Evolutionary conservation across 1,140 invertebrate genomes (phyloP).

Genomic region (Calycopis cecrops): DNA sequence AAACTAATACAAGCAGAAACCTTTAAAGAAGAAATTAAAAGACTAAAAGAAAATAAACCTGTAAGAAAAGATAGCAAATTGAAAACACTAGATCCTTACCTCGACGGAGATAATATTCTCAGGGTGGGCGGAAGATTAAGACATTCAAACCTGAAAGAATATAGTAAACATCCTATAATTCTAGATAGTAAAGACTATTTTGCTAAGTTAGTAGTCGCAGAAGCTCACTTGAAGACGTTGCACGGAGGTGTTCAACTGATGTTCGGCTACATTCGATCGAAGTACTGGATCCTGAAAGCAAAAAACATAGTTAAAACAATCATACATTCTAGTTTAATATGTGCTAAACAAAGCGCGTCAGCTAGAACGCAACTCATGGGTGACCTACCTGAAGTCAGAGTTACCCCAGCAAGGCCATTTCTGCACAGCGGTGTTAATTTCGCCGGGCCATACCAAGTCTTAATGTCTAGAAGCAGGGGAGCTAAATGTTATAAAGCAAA

Average conservation of each 20-base stretch:
- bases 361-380: conserved; percentile 20
- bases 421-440: conserved; percentile 19
- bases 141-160: conserved; percentile 6
- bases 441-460: too few relatives aligned
- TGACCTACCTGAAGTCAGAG: conserved; percentile 17
- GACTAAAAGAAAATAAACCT: conserved; percentile 13
- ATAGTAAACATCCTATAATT: conserved; percentile 27
- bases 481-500: conserved; percentile 17
- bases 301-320: conserved; percentile 15
- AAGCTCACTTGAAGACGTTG: conserved; percentile 22
- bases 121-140: conserved; percentile 23
- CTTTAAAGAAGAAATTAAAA: conserved; percentile 7
- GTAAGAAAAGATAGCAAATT: conserved; percentile 15
- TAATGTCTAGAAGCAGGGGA: conserved; percentile 16
- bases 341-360: conserved; percentile 15
- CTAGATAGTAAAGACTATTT: conserved; percentile 20
- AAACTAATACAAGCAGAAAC: neutral
- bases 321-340: conserved; percentile 18
- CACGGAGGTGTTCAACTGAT: conserved; percentile 19
- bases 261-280: conserved; percentile 14
- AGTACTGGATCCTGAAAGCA: conserved; percentile 22
- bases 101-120: conserved; percentile 19
- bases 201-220: conserved; percentile 21
- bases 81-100: conserved; percentile 23
- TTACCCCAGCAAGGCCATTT: conserved; percentile 20